Evolutionary conservation across 2,888 invertebrate species (phyloP), one percentile per base, ranked within the genome.

Genomic region (Polyommatus icarus): DNA sequence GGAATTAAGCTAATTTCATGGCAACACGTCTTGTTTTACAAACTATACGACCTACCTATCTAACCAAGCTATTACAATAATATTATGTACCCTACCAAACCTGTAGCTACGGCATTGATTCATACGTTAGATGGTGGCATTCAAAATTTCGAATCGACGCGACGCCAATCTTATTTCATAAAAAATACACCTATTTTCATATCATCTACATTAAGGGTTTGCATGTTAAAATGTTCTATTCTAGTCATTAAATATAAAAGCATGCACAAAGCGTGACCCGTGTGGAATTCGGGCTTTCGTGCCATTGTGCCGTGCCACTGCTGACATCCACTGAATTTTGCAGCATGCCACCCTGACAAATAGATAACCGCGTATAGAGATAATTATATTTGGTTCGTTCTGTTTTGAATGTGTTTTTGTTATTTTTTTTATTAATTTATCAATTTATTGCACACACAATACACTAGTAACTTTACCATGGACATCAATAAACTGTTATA

Each of bases 321-420:
- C 88, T 87, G 89, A 88, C 86, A 88, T 87, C 86, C 82, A 84
- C 84, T 84, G 85, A 86, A 86, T 85, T 75, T 75, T 50, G 75
- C 75, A 75, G 75, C 75, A 18, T 75, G 54, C 50, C 75, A 50
- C 54, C 50, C 50, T 75, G 75, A 75, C 75, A 54, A 75, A 75
- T 75, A 75, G 75, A 75, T 75, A 54, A 8, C 75, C 54, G 18
- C 46, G 50, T 73, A 24, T 50, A 32, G 18, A 29, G 29, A 54
- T 75, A 50, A 15, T 29, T 61, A 61, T 4, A 15, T 10, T 59
- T 5, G 0, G 18, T 54, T 1, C 54, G 18, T 54, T 1, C 18
- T 54, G 54, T 54, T 54, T 54, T 5, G 1, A 54, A 46, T 46
- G 46, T 10, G 46, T 46, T 46, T 46, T 46, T 46, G 46, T 46